Base-by-base conservation (phyloP, 1,140 invertebrate species). In the Pseudomyrmex gracilis region DNA sequence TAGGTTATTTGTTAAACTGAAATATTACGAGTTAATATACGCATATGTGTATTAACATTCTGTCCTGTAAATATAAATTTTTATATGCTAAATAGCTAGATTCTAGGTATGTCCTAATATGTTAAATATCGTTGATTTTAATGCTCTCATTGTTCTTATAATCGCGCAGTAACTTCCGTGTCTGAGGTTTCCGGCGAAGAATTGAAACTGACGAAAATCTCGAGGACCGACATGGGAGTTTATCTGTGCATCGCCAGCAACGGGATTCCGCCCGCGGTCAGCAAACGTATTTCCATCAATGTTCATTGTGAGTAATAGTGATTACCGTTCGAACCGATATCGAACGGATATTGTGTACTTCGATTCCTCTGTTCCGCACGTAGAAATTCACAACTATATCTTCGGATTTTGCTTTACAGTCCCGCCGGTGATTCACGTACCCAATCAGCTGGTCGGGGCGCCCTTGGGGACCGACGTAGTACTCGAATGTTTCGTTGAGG, bases 401-500 rank as follows among this genome's bases (percentile, higher is more conserved):
- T 61, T 76, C 22, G 55, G 20, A 74, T 85, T 90, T 88, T 86
- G 80, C 51, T 92, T 95, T 95, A 58, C 95, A 98, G 98, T 98
- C 96, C 96, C 97, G 92, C 98, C 98, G 13, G 96, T 97, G 85
- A 98, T 98, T 91, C 97, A 97, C 94, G 97, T 98, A 70, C 97
- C 97, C 51, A 98, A 98, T 95, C 97, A 98, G 95, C 95, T 98
- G 90, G 96, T 98, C 47, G 97, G 97, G 10, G 97, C 97, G 61
- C 97, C 97, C n/a, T 93, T 98, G 68, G 97, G 97, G 63, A 98
- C 97, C 83, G 97, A 98, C 93, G 97, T 99, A 74, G 97, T 96
- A 13, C 95, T 99, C 70, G 98, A 98, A 94, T 99, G 98, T 93
- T 96, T 97, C 90, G 97, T 98, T 34, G 98, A 98, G 92, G 97